Percentiles rank a stretch among this genome's conserved stretches.
phyloP scores from a whole-genome alignment of 2,888 invertebrate genomes.

The Diogma glabrata region DNA sequence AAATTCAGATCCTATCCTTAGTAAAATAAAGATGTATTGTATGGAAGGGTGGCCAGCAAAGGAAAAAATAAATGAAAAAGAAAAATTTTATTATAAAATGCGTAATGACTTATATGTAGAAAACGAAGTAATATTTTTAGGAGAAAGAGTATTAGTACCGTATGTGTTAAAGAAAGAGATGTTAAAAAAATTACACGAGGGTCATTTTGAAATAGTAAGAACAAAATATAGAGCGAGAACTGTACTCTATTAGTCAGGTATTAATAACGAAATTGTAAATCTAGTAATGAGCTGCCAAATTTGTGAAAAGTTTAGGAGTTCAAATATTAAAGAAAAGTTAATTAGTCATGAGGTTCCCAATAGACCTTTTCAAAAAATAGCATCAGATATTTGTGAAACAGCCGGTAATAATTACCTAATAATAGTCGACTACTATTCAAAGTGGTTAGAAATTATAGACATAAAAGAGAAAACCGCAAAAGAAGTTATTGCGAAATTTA shows the following conservation, averaged over 20 bases:
- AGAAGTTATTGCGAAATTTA: no score
- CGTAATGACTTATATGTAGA: no score
- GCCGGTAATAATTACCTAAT: background rate
- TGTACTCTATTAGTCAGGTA: conserved; percentile 12
- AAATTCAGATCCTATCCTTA: no score
- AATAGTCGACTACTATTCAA: no score
- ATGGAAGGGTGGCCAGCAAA: conserved; percentile 14
- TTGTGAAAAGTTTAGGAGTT: conserved; percentile 10
- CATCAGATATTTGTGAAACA: conserved; percentile 12
- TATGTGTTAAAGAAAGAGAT: conserved; percentile 9
- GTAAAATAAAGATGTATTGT: no score
- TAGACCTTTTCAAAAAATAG: conserved; percentile 13
- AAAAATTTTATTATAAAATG: no score
- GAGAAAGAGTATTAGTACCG: conserved; percentile 14
- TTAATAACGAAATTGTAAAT: conserved; percentile 12
- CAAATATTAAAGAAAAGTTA: conserved; percentile 10
- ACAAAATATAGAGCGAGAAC: conserved; percentile 13
- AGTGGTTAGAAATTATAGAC: no score
- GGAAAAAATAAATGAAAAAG: background rate
- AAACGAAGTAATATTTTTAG: no score
- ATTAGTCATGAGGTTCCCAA: conserved; percentile 12
- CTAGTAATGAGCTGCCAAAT: background rate
- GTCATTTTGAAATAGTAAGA: conserved; percentile 14
- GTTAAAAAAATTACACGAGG: conserved; percentile 13
- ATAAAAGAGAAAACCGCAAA: no score